These are phyloP conservation scores for Cyprinodon variegatus DNA, from an alignment of 2,113 vertebrate genomes.

Conservation along the genomic window DNA sequence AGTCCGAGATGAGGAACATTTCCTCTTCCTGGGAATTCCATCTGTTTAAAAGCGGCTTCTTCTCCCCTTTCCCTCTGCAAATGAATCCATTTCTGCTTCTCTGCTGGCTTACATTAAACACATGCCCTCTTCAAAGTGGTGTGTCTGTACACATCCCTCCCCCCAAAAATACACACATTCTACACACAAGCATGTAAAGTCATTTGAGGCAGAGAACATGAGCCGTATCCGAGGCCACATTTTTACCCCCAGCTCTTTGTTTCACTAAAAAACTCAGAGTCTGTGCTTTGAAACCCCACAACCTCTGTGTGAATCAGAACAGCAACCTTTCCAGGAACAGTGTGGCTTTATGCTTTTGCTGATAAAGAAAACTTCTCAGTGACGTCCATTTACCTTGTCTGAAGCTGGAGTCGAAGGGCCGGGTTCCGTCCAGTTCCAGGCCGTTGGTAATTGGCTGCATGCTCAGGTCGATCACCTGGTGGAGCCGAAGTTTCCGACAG, in stretches of 20 bases:
- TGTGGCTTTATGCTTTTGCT: constrained; percentile 62
- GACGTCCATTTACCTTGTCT: constrained; percentile 85
- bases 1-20: neutral
- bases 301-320: constrained; percentile 40
- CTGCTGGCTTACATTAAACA: constrained; percentile 11
- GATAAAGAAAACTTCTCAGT: constrained; percentile 22
- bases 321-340: constrained; percentile 59
- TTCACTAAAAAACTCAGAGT: constrained; percentile 13
- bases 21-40: constrained; percentile 23
- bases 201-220: constrained; percentile 41
- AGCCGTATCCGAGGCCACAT: constrained; percentile 41
- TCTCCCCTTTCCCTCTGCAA: constrained; percentile 1
- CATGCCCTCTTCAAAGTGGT: constrained; percentile 12
- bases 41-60: neutral
- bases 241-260: constrained; percentile 13
- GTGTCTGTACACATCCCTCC: neutral
- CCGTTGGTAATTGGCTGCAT: constrained; percentile 77
- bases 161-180: neutral
- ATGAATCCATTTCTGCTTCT: constrained; percentile 2
- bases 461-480: constrained; percentile 93
- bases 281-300: constrained; percentile 18
- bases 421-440: constrained; percentile 74
- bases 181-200: constrained; percentile 23
- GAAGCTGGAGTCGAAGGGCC: constrained; percentile 89
- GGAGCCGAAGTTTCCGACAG: constrained; percentile 91